Percentiles rank a stretch among this genome's conserved stretches.
phyloP scores from a whole-genome alignment of 1,140 invertebrate species.

The Bombus pyrosoma region DNA sequence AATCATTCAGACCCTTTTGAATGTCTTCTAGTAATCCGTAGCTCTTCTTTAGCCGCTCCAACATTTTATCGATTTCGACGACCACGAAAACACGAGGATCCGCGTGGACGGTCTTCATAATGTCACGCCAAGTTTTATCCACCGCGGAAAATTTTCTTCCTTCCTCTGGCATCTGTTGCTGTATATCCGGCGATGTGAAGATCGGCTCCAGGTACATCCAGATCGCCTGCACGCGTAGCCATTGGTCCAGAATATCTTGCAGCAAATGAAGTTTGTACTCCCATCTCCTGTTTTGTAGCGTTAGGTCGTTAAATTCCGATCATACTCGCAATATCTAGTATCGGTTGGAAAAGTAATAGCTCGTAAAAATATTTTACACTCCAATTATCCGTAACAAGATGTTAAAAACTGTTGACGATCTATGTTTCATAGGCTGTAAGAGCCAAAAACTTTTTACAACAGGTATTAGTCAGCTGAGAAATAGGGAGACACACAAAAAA shows the following conservation, averaged over 20 bases:
- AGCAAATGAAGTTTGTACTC: constrained; percentile 89
- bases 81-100: constrained; percentile 92
- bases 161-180: constrained; percentile 94
- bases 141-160: constrained; percentile 94
- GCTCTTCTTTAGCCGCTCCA: constrained; percentile 94
- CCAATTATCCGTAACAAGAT: not conserved
- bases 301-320: not conserved
- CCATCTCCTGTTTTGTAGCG: constrained; percentile 85
- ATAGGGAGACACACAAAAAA: not conserved
- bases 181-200: constrained; percentile 98
- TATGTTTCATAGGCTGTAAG: not conserved
- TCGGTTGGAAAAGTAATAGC: not conserved
- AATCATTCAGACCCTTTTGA: constrained; percentile 96
- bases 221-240: constrained; percentile 96
- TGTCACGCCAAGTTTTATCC: constrained; percentile 96
- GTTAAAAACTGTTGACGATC: not conserved
- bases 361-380: not conserved
- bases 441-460: not conserved
- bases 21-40: constrained; percentile 93
- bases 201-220: constrained; percentile 99
- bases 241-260: constrained; percentile 96
- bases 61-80: constrained; percentile 95
- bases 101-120: constrained; percentile 92
- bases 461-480: not conserved
- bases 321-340: not conserved